phyloP scores from a whole-genome alignment of 2,113 vertebrate species.

The Daphoenositta chrysoptera region DNA sequence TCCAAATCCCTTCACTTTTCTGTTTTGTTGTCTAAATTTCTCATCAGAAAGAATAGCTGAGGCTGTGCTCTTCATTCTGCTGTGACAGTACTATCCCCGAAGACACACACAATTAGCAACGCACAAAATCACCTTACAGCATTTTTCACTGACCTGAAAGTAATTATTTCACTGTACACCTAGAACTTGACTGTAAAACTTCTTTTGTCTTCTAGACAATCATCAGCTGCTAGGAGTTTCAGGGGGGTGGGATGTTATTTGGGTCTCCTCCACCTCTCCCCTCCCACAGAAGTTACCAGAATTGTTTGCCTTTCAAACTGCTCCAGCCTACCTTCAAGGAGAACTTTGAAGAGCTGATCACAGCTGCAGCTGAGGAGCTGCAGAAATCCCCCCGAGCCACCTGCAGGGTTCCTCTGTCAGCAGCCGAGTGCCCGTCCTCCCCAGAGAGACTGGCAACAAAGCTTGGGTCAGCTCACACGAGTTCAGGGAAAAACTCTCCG shows the following conservation, averaged over 20 bases:
- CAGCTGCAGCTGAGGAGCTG: neutral
- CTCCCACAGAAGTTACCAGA: neutral
- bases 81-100: neutral
- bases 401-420: conserved; percentile 70
- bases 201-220: neutral
- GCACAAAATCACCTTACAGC: neutral
- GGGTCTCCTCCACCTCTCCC: neutral
- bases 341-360: conserved; percentile 8
- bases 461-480: neutral
- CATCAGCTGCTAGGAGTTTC: neutral
- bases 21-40: neutral
- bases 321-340: neutral
- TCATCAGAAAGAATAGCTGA: neutral
- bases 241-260: neutral
- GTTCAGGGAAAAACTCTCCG: conserved; percentile 66
- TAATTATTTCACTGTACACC: neutral
- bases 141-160: neutral
- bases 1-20: neutral
- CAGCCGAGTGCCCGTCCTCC: conserved; percentile 59
- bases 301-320: conserved; percentile 18
- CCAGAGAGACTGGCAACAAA: conserved; percentile 58
- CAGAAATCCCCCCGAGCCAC: conserved; percentile 63
- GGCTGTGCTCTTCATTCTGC: neutral
- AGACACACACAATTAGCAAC: neutral
- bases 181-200: neutral